Percentiles rank a stretch among this genome's conserved stretches.
Evolutionary conservation across 1,140 invertebrate genomes (phyloP).

Genomic region (Hyles euphorbiae): DNA sequence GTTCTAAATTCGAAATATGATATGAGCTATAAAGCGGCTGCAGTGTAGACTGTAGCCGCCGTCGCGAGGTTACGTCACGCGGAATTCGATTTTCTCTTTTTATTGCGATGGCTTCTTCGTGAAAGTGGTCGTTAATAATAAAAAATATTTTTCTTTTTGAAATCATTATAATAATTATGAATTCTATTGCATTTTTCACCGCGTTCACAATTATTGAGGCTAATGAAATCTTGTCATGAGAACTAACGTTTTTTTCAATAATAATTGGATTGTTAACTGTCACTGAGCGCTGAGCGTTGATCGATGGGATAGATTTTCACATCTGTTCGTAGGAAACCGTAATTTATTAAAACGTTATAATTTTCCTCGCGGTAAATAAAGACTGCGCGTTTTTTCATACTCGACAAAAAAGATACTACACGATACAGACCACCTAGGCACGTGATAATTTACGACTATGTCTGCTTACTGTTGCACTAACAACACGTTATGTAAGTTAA

Average conservation of each 20-base stretch:
- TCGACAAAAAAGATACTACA: no score
- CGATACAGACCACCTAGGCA: no score
- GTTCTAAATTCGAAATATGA: conserved; percentile 9
- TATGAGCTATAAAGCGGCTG: conserved; percentile 1
- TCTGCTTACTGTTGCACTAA: no score
- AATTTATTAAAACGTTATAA: no score
- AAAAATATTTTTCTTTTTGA: conserved; percentile 8
- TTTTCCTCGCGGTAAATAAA: no score
- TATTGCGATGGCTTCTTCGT: conserved; percentile 18
- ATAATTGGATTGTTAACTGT: conserved; percentile 20
- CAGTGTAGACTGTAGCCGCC: conserved; percentile 5
- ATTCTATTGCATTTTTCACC: conserved; percentile 19
- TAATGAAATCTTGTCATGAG: conserved; percentile 34
- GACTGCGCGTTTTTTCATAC: no score
- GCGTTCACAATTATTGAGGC: conserved; percentile 22
- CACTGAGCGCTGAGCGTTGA: conserved; percentile 7
- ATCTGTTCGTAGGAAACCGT: no score
- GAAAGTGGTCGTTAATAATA: conserved; percentile 19
- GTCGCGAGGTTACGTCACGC: conserved; percentile 14
- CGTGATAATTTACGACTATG: no score
- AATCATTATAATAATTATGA: conserved; percentile 11
- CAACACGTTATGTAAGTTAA: no score
- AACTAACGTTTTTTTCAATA: conserved; percentile 18
- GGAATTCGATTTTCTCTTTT: conserved; percentile 17
- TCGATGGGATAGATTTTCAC: background rate